Conservation (phyloP, 2,113 vertebrate species). For the Mustela lutreola region DNA sequence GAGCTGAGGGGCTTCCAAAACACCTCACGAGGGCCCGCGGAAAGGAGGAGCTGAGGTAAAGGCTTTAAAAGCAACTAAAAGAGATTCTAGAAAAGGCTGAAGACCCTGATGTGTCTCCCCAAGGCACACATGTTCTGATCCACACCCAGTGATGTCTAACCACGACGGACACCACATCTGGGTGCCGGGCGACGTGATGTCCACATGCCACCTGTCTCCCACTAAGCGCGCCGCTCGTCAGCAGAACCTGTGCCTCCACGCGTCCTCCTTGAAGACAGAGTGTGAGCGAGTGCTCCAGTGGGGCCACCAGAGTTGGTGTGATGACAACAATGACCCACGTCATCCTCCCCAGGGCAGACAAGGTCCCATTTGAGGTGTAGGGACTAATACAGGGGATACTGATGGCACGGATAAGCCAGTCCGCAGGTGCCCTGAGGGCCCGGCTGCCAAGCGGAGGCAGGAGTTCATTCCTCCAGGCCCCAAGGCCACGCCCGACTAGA, state of each 20-base stretch:
- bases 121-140: background rate
- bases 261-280: rapidly evolving
- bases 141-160: rapidly evolving
- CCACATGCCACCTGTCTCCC: rapidly evolving
- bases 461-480: rapidly evolving
- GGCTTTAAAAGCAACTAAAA: background rate
- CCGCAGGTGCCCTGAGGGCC: rapidly evolving
- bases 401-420: rapidly evolving
- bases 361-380: background rate
- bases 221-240: rapidly evolving
- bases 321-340: rapidly evolving
- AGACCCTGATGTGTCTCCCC: background rate
- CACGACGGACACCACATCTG: too few species aligned
- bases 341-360: background rate
- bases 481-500: rapidly evolving
- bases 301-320: rapidly evolving
- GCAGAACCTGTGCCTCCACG: rapidly evolving
- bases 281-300: background rate
- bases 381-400: rapidly evolving
- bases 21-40: background rate
- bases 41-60: background rate
- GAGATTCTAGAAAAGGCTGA: background rate
- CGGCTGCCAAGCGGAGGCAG: rapidly evolving
- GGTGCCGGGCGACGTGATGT: rapidly evolving
- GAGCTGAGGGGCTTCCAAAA: rapidly evolving